Evolutionary conservation across 2,888 invertebrate genomes (phyloP), one percentile per base, ranked within the genome.

Genomic region (Mamestra brassicae): DNA sequence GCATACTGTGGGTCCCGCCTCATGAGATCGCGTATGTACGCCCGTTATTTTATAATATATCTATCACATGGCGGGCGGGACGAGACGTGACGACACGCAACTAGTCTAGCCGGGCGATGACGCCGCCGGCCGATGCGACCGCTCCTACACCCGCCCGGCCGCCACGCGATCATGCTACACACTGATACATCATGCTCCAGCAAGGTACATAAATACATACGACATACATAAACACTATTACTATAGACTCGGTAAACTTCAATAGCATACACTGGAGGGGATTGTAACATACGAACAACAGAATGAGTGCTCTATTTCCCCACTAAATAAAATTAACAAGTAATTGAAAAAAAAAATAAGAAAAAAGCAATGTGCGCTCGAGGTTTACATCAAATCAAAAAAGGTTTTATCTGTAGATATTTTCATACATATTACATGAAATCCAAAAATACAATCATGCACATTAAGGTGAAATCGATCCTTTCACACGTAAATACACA

Each of bases 401-500:
- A 87, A 74, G 76, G 81, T 76, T 83, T 76, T 79, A 81, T 84
- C 81, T 87, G 86, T 72, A 61, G 64, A 89, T 83, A 84, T 76
- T 86, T 85, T 81, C 84, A 84, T 81, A 82, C 80, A 76, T 85
- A 85, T 85, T 88, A 83, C 79, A 84, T 74, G 74, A 74, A 78
- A 81, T 85, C 79, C 83, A 85, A 87, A 85, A 88, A 84, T 87
- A 88, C 88, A 91, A 92, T 90, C 90, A 93, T 92, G 90, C 91
- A 91, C 87, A 90, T 82, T 84, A 86, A 91, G 91, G 91, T 91
- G 89, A 93, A 94, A 92, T 91, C 89, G 89, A 93, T 89, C 90
- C 93, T 91, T 93, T 93, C 94, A 95, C 93, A 94, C 93, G 91
- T 90, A 93, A 93, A 93, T 94, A 94, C 94, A 94, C 92, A 93